phyloP scores from a whole-genome alignment of 2,888 invertebrate species.

The Tinea trinotella region DNA sequence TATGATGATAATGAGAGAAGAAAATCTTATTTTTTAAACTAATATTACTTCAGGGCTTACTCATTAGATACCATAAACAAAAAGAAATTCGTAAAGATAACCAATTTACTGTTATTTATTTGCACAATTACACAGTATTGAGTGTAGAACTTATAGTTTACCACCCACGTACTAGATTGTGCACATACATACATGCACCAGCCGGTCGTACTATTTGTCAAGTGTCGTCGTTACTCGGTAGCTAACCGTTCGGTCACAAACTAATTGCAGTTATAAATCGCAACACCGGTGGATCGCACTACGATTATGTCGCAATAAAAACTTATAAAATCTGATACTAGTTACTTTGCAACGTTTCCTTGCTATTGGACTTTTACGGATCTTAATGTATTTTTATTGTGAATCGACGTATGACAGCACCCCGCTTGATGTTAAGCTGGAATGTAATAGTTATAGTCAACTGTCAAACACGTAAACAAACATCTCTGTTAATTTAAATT shows the following conservation, averaged over 20 bases:
- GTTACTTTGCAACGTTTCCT: neutral
- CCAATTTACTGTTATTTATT: neutral
- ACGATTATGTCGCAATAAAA: constrained; percentile 16
- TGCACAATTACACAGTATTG: constrained; percentile 2
- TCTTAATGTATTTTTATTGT: too few species aligned
- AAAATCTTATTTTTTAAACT: too few species aligned
- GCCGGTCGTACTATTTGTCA: constrained; percentile 57
- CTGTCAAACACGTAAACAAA: too few species aligned
- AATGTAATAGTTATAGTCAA: too few species aligned
- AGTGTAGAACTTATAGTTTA: constrained; percentile 21
- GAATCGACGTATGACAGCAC: too few species aligned
- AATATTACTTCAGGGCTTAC: too few species aligned
- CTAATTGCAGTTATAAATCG: constrained; percentile 67
- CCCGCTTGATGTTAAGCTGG: too few species aligned
- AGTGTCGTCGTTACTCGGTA: constrained; percentile 41
- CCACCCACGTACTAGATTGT: constrained; percentile 40
- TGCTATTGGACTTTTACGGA: too few species aligned
- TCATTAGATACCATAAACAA: too few species aligned
- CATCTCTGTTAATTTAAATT: too few species aligned
- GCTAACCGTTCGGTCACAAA: constrained; percentile 45
- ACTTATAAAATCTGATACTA: neutral
- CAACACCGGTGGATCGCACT: constrained; percentile 32
- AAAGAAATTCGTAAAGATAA: too few species aligned
- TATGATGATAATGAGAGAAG: too few species aligned
- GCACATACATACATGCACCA: constrained; percentile 34